These are phyloP conservation scores for Scyliorhinus canicula DNA, from an alignment of 2,797 vertebrate species.

Conservation along the genomic window DNA sequence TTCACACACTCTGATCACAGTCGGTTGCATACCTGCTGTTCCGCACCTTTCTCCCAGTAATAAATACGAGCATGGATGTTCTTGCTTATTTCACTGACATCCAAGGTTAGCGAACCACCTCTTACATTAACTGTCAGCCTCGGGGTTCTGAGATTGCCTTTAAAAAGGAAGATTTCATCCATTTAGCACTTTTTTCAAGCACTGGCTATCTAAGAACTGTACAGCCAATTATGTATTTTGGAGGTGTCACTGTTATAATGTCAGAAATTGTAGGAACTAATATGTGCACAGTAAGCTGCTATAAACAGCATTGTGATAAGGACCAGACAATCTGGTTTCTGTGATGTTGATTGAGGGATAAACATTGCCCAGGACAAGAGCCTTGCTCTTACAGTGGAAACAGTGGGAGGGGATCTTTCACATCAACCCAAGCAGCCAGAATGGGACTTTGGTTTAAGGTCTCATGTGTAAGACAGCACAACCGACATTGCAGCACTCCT, in stretches of 20 bases:
- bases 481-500: not conserved
- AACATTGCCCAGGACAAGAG: not conserved
- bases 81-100: conserved; percentile 7
- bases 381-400: not conserved
- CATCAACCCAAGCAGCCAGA: not conserved
- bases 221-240: not conserved
- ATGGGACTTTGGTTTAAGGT: not conserved
- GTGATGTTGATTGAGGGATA: not conserved
- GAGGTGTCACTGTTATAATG: not conserved
- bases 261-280: not conserved
- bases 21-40: conserved; percentile 5
- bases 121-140: not conserved
- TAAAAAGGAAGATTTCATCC: not conserved
- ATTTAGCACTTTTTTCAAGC: not conserved
- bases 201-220: not conserved
- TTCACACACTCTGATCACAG: not conserved
- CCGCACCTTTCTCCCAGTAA: conserved; percentile 8
- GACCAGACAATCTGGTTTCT: not conserved
- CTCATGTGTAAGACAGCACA: not conserved
- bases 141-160: not conserved
- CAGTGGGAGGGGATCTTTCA: not conserved
- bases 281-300: not conserved
- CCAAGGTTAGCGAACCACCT: not conserved
- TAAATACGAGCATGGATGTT: not conserved
- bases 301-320: not conserved